Conservation (phyloP, 2,888 invertebrate species). For the Dinocampus coccinellae region DNA sequence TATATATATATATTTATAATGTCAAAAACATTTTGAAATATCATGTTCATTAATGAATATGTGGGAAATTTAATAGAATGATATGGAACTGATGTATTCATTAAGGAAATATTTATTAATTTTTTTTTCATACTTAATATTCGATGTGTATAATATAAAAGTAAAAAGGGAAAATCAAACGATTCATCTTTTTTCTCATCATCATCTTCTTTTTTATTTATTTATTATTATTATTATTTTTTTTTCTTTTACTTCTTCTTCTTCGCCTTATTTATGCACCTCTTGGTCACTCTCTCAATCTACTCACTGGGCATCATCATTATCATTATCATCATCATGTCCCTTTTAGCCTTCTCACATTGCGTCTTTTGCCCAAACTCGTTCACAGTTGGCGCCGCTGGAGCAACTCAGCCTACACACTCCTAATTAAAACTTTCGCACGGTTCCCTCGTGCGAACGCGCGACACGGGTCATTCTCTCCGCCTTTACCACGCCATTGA, state of each 20-base stretch:
- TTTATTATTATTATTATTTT: constrained; percentile 1
- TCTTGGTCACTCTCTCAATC: constrained; percentile 8
- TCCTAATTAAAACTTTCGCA: constrained; percentile 63
- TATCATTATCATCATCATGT: neutral
- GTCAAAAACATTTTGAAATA: neutral
- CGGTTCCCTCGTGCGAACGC: constrained; percentile 49
- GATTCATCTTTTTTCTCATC: neutral
- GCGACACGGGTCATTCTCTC: constrained; percentile 44
- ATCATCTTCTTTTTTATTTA: too few relatives aligned
- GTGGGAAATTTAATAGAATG: neutral
- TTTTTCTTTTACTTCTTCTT: neutral
- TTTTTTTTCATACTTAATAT: neutral
- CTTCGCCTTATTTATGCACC: neutral
- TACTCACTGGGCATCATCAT: neutral
- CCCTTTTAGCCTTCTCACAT: neutral
- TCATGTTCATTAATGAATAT: neutral
- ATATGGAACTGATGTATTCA: neutral
- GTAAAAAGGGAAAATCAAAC: neutral
- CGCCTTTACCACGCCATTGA: neutral
- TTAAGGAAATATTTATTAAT: neutral
- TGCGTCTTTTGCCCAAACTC: constrained; percentile 25
- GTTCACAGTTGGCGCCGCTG: constrained; percentile 46
- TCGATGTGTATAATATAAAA: neutral
- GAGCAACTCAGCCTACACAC: constrained; percentile 41
- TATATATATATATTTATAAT: neutral